Conservation (phyloP, 2,888 invertebrate genomes). For the Hirtodrosophila cameraria region DNA sequence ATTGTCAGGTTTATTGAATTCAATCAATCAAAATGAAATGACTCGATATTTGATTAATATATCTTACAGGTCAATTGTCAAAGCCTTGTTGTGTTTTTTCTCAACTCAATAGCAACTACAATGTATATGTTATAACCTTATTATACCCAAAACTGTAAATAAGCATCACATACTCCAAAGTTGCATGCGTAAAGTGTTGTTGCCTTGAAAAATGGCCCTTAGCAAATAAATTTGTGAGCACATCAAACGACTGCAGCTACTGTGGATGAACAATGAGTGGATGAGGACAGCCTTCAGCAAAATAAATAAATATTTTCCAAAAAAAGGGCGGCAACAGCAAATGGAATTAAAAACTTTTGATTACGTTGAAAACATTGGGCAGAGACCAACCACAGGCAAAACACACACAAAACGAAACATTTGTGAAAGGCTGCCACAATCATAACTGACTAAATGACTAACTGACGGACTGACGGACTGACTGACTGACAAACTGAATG, state of each 20-base stretch:
- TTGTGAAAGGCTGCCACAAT: slow-evolving; percentile 41
- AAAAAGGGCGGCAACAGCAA: slow-evolving; percentile 29
- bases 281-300: slow-evolving; percentile 9
- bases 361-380: slow-evolving; percentile 47
- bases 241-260: slow-evolving; percentile 29
- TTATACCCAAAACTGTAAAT: background rate
- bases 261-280: background rate
- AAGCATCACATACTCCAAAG: slow-evolving; percentile 1
- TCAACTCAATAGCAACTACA: too few species aligned
- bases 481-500: slow-evolving; percentile 12
- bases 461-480: slow-evolving; percentile 12
- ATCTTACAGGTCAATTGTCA: background rate
- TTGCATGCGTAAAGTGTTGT: slow-evolving; percentile 21
- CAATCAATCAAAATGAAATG: too few species aligned
- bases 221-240: slow-evolving; percentile 18
- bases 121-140: slow-evolving; percentile 1
- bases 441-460: slow-evolving; percentile 37
- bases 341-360: slow-evolving; percentile 67
- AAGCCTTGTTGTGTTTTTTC: too few species aligned
- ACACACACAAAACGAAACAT: slow-evolving; percentile 22
- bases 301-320: slow-evolving; percentile 30
- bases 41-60: too few species aligned
- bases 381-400: slow-evolving; percentile 18
- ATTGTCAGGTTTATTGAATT: too few species aligned
- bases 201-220: slow-evolving; percentile 34